Evolutionary conservation across 2,113 vertebrate species (phyloP).

Genomic region (Leptosomus discolor): DNA sequence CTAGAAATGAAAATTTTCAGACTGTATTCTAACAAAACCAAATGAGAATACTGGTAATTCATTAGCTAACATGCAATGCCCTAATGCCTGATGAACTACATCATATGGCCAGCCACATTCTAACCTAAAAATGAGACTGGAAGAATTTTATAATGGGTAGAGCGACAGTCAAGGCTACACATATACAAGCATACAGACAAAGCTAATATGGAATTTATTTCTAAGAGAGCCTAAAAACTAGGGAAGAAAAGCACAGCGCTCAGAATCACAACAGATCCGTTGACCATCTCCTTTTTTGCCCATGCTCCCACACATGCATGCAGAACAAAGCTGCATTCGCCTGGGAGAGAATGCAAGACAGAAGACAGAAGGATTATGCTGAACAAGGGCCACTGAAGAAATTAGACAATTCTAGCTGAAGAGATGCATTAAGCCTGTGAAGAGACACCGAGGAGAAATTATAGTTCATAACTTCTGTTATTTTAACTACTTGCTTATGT

Average conservation of each 20-base stretch:
- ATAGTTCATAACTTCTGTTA: conserved; percentile 6
- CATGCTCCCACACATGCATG: rapidly evolving
- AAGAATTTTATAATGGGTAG: not conserved
- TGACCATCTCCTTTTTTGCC: not conserved
- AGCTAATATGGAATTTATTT: not conserved
- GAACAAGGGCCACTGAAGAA: not conserved
- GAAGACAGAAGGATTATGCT: not conserved
- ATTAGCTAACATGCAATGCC: not conserved
- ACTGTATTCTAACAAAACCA: not conserved
- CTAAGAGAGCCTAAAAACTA: not conserved
- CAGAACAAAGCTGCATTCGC: not conserved
- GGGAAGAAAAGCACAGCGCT: not conserved
- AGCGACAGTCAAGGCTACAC: not conserved
- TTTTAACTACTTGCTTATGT: conserved; percentile 21
- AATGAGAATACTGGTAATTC: not conserved
- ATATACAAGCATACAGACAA: not conserved
- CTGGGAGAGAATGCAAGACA: not conserved
- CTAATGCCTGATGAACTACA: not conserved
- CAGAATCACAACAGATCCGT: not conserved
- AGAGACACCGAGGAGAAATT: not conserved
- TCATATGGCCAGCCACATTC: not conserved
- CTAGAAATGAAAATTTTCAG: not conserved
- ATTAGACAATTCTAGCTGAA: not conserved
- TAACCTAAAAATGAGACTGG: not conserved
- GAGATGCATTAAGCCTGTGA: not conserved